These are phyloP conservation scores for Monarcha castaneiventris DNA, from an alignment of 2,113 vertebrate genomes.

Conservation along the genomic window DNA sequence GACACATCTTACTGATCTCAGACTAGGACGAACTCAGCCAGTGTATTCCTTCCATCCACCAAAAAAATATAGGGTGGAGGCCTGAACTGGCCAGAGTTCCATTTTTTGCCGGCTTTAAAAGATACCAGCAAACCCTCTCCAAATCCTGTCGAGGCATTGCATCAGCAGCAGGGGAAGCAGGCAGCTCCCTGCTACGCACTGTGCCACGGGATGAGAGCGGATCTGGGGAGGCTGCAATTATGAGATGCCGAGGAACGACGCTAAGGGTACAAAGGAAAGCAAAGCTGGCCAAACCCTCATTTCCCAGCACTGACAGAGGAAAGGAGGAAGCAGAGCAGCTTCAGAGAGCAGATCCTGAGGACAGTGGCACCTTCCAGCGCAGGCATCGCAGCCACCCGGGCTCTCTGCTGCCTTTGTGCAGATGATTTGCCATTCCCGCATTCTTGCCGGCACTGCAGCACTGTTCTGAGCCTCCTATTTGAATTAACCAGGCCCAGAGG, in stretches of 20 bases:
- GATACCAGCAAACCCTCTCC: background rate
- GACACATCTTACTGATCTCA: background rate
- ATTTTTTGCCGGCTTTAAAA: background rate
- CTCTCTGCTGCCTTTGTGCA: background rate
- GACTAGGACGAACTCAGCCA: background rate
- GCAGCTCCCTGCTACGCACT: background rate
- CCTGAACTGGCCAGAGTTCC: background rate
- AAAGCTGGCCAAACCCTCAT: background rate
- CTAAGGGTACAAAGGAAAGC: background rate
- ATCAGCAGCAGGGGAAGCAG: background rate
- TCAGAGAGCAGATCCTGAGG: background rate
- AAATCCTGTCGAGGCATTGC: background rate
- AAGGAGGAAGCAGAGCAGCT: background rate
- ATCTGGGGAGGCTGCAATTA: background rate
- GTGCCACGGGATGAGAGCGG: background rate
- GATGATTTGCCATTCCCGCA: background rate
- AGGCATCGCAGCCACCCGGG: background rate
- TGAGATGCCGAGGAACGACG: background rate
- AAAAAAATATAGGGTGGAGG: background rate
- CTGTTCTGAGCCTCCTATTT: slow-evolving; percentile 80
- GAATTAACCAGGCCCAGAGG: slow-evolving; percentile 99
- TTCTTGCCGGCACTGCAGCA: slow-evolving; percentile 45
- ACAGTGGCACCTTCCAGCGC: background rate
- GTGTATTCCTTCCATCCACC: background rate
- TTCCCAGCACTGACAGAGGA: background rate